Percentiles rank a stretch among this genome's conserved stretches.
Evolutionary conservation across 1,140 invertebrate species (phyloP).

Genomic region (Chrysomallon squamiferum): DNA sequence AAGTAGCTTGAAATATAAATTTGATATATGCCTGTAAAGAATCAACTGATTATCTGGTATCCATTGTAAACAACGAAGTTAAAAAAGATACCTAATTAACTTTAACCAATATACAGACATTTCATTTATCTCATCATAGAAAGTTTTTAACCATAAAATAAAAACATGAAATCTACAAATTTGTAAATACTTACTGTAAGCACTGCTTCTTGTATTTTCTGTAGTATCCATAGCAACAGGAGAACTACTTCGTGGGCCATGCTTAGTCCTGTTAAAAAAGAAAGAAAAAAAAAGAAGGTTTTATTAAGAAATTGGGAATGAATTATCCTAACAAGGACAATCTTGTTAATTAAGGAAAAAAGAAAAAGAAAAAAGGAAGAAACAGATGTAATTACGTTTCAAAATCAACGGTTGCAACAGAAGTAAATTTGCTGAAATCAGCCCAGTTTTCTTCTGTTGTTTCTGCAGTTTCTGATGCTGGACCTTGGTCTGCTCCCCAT

Average conservation of each 20-base stretch:
- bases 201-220: conserved; percentile 49
- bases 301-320: no score
- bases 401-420: neutral
- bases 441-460: conserved; percentile 48
- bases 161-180: no score
- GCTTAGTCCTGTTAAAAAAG: conserved; percentile 25
- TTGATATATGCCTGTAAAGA: no score
- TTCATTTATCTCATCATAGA: no score
- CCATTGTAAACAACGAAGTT: no score
- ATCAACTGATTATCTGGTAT: no score
- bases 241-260: conserved; percentile 58
- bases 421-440: conserved; percentile 28
- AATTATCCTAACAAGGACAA: no score
- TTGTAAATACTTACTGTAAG: conserved; percentile 48
- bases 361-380: neutral
- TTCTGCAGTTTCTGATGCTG: conserved; percentile 1
- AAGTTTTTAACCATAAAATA: no score
- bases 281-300: neutral
- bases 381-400: neutral
- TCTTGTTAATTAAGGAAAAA: neutral
- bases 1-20: no score
- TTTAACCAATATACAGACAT: no score
- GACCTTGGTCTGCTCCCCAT: neutral
- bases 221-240: conserved; percentile 60
- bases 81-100: no score